Evolutionary conservation across 2,888 invertebrate genomes (phyloP).

Genomic region (Eilema griseolum): DNA sequence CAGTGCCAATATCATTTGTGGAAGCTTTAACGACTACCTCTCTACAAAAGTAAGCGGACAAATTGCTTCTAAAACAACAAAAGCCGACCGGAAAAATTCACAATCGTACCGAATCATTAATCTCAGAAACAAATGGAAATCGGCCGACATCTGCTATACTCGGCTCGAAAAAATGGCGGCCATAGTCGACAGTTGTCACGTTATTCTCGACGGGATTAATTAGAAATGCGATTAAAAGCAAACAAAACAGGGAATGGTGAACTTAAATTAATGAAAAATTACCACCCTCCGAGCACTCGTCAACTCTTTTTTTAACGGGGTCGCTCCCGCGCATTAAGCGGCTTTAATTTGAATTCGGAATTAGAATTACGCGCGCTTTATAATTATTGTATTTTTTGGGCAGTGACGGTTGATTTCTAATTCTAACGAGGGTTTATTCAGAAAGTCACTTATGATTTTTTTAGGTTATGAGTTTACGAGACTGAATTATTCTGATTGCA

Average conservation of each 20-base stretch:
- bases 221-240: conserved; percentile 88
- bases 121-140: conserved; percentile 88
- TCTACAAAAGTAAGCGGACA: conserved; percentile 86
- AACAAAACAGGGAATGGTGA: conserved; percentile 87
- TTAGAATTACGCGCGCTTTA: conserved; percentile 87
- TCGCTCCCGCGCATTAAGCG: conserved; percentile 87
- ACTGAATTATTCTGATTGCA: conserved; percentile 41
- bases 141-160: conserved; percentile 86
- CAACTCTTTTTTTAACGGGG: conserved; percentile 86
- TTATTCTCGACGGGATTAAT: conserved; percentile 87
- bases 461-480: conserved; percentile 49
- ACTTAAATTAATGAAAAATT: conserved; percentile 88
- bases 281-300: conserved; percentile 87
- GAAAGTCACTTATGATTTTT: conserved; percentile 60
- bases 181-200: conserved; percentile 87
- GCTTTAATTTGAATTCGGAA: conserved; percentile 88
- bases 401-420: conserved; percentile 82
- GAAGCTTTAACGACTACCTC: conserved; percentile 82
- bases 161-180: conserved; percentile 82
- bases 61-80: conserved; percentile 88
- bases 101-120: conserved; percentile 87
- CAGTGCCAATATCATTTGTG: conserved; percentile 80
- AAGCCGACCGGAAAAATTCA: conserved; percentile 87
- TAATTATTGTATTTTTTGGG: conserved; percentile 84
- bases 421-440: conserved; percentile 76